A percentile compares a stretch with the other conserved stretches of the same genome.
Evolutionary conservation across 1,140 invertebrate species (phyloP).

Genomic region (Lepidurus apus): DNA sequence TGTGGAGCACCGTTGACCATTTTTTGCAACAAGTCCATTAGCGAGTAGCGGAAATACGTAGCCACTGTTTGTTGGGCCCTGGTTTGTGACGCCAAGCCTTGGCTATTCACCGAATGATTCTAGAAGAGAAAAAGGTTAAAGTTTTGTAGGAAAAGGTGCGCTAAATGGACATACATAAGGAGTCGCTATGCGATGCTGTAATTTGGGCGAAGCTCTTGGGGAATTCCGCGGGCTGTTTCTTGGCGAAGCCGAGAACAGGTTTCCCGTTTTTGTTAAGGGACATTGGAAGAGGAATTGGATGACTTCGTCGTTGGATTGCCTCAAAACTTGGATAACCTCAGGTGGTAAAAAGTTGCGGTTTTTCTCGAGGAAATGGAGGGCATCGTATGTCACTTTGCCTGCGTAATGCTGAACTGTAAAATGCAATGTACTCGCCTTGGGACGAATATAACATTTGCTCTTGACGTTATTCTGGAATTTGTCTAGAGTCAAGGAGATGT

Average conservation of each 20-base stretch:
- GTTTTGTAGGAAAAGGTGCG: constrained; percentile 21
- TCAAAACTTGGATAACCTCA: constrained; percentile 69
- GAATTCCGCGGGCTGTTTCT: constrained; percentile 32
- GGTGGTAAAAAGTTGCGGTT: constrained; percentile 75
- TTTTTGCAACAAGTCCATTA: constrained; percentile 74
- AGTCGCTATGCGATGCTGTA: constrained; percentile 25
- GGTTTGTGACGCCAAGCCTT: constrained; percentile 69
- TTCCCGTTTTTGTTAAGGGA: constrained; percentile 73
- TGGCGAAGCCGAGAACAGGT: constrained; percentile 57
- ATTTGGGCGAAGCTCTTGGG: constrained; percentile 35
- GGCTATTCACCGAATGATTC: constrained; percentile 46
- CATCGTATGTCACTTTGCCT: constrained; percentile 70
- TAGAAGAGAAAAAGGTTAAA: constrained; percentile 5
- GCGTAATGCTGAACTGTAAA: constrained; percentile 72
- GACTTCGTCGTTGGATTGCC: constrained; percentile 63
- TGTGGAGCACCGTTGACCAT: constrained; percentile 56
- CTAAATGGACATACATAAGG: constrained; percentile 11
- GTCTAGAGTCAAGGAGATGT: constrained; percentile 52
- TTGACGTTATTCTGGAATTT: constrained; percentile 77
- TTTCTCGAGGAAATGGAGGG: constrained; percentile 71
- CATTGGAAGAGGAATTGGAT: constrained; percentile 72
- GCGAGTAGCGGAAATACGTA: constrained; percentile 74
- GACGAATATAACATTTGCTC: constrained; percentile 66
- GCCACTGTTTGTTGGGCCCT: constrained; percentile 75
- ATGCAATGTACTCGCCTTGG: constrained; percentile 66